These are phyloP conservation scores for Cyphomyrmex costatus DNA, from an alignment of 1,140 invertebrate genomes.

Conservation along the genomic window DNA sequence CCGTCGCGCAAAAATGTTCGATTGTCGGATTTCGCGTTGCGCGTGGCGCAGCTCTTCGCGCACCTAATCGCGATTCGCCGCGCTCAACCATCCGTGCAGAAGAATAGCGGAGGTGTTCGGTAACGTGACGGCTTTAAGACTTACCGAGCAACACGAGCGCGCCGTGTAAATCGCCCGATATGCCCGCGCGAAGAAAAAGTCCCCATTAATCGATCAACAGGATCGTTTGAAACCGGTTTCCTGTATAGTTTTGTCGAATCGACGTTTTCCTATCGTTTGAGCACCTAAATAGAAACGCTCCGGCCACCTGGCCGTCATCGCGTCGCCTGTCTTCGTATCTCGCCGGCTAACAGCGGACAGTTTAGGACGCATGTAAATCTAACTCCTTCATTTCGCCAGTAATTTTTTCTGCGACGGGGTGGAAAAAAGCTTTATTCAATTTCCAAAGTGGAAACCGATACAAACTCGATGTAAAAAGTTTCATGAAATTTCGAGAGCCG, in stretches of 20 bases:
- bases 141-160: conserved; percentile 35
- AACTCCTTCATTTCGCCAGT: not conserved
- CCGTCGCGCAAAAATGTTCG: not conserved
- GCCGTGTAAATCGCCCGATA: conserved; percentile 57
- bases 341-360: too few relatives aligned
- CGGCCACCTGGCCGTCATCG: conserved; percentile 52
- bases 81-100: conserved; percentile 49
- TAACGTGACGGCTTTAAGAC: conserved; percentile 60
- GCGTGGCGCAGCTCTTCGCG: conserved; percentile 27
- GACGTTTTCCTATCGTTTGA: conserved; percentile 57
- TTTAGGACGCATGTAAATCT: not conserved
- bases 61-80: conserved; percentile 46
- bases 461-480: not conserved
- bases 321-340: not conserved
- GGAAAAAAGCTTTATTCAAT: not conserved
- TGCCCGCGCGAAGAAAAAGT: conserved; percentile 59
- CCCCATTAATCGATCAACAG: conserved; percentile 73
- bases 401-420: not conserved
- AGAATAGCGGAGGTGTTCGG: conserved; percentile 31
- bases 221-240: conserved; percentile 77
- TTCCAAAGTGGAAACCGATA: not conserved
- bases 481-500: not conserved
- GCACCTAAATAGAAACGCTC: conserved; percentile 42
- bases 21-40: conserved; percentile 58
- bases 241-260: conserved; percentile 74